Conservation (phyloP, 2,888 invertebrate species). For the Graphium colonna region DNA sequence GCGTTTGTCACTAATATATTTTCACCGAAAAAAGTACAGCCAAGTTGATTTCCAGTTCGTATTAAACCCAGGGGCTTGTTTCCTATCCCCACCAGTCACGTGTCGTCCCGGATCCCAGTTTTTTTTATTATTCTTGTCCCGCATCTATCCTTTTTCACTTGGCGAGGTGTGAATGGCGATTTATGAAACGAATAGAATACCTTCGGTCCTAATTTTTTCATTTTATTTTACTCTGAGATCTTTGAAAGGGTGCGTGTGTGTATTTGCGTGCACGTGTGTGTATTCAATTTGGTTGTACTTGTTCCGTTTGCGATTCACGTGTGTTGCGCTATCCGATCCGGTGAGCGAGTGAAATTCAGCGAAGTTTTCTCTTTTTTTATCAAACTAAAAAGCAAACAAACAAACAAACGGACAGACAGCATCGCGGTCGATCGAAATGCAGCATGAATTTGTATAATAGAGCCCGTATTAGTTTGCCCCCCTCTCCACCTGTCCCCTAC, state of each 20-base stretch:
- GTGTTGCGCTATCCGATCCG: slow-evolving; percentile 33
- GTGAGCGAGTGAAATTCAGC: slow-evolving; percentile 77
- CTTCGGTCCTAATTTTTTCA: slow-evolving; percentile 32
- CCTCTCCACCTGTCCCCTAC: slow-evolving; percentile 21
- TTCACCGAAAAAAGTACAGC: slow-evolving; percentile 57
- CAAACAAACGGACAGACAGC: slow-evolving; percentile 40
- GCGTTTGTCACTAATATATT: slow-evolving; percentile 2
- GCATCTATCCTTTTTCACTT: too few relatives aligned
- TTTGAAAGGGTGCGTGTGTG: slow-evolving; percentile 23
- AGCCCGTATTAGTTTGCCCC: slow-evolving; percentile 59
- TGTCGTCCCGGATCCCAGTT: slow-evolving; percentile 33
- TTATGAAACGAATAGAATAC: too few relatives aligned
- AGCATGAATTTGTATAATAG: slow-evolving; percentile 59
- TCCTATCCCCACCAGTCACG: slow-evolving; percentile 38
- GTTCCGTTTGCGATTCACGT: slow-evolving; percentile 42
- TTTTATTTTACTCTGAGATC: slow-evolving; percentile 27
- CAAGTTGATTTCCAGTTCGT: slow-evolving; percentile 55
- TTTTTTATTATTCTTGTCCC: too few relatives aligned
- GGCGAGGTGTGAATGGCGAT: neutral
- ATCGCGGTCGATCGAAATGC: slow-evolving; percentile 46
- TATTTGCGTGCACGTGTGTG: slow-evolving; percentile 29
- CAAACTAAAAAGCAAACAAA: slow-evolving; percentile 39
- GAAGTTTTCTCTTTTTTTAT: slow-evolving; percentile 43
- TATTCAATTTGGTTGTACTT: slow-evolving; percentile 73
- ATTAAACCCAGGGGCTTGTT: slow-evolving; percentile 60